Evolutionary conservation across 2,113 vertebrate species (phyloP).

Genomic region (Dicentrarchus labrax): DNA sequence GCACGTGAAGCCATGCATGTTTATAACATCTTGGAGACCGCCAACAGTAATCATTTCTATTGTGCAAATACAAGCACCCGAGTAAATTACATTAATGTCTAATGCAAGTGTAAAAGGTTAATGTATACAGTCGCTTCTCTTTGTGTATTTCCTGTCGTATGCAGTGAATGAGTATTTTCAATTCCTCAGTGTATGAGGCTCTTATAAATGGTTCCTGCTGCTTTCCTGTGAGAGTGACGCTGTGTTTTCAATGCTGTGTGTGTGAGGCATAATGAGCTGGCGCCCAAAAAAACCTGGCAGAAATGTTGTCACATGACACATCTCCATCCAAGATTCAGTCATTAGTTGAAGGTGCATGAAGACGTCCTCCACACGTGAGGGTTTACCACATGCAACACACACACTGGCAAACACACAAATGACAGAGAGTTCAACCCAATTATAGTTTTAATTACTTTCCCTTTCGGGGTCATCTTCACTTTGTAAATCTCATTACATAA

Average conservation of each 20-base stretch:
- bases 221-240: background rate
- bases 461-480: conserved; percentile 22
- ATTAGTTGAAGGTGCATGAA: background rate
- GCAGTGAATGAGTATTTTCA: background rate
- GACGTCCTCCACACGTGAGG: background rate
- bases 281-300: background rate
- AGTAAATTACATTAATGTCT: background rate
- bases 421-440: conserved; percentile 28
- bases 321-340: background rate
- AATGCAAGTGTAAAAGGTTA: background rate
- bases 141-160: background rate
- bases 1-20: background rate
- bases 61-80: background rate
- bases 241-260: background rate
- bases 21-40: background rate
- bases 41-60: background rate
- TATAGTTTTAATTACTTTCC: conserved; percentile 33
- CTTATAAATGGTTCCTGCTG: background rate
- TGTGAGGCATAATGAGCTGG: background rate
- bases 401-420: background rate
- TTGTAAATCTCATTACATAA: conserved; percentile 41
- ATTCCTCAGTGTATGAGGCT: background rate
- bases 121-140: background rate
- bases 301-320: background rate
- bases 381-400: background rate